These are phyloP conservation scores for Montipora foliosa DNA, from an alignment of 64 coral and sea anemone species.

Conservation along the genomic window DNA sequence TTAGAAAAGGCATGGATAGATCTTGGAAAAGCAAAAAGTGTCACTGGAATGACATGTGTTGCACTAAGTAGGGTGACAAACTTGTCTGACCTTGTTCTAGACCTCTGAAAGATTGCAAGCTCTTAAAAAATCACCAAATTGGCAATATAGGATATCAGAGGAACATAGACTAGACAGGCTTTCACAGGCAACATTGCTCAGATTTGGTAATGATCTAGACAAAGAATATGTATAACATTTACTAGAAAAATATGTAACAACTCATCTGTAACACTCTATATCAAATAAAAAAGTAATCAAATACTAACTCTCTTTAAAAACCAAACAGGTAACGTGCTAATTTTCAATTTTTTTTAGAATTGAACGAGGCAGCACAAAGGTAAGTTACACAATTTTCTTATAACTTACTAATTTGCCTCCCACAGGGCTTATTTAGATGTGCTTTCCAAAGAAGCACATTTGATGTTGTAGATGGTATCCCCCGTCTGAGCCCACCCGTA, in stretches of 20 bases:
- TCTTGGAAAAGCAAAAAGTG: constrained; percentile 27
- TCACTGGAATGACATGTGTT: constrained; percentile 46
- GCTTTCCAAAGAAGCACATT: background rate
- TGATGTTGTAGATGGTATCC: background rate
- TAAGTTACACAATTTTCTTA: background rate
- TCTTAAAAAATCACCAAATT: background rate
- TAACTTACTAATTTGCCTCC: background rate
- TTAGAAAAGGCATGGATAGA: constrained; percentile 49
- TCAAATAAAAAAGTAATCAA: constrained; percentile 33
- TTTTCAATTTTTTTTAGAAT: background rate
- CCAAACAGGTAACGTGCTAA: background rate
- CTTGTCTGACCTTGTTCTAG: background rate
- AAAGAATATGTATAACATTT: constrained; percentile 20
- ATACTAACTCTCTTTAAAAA: background rate
- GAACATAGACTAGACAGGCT: constrained; percentile 14
- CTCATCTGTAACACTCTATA: background rate
- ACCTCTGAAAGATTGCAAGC: background rate
- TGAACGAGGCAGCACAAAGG: background rate
- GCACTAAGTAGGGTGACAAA: constrained; percentile 27
- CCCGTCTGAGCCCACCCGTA: background rate
- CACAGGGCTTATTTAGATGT: background rate
- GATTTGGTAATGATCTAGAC: background rate
- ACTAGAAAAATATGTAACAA: constrained; percentile 3
- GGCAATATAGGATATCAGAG: constrained; percentile 8
- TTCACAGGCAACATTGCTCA: constrained; percentile 10